A percentile compares a stretch with the other conserved stretches of the same genome.
Evolutionary conservation across 2,797 vertebrate species (phyloP).

Genomic region (Tragopan temminckii): DNA sequence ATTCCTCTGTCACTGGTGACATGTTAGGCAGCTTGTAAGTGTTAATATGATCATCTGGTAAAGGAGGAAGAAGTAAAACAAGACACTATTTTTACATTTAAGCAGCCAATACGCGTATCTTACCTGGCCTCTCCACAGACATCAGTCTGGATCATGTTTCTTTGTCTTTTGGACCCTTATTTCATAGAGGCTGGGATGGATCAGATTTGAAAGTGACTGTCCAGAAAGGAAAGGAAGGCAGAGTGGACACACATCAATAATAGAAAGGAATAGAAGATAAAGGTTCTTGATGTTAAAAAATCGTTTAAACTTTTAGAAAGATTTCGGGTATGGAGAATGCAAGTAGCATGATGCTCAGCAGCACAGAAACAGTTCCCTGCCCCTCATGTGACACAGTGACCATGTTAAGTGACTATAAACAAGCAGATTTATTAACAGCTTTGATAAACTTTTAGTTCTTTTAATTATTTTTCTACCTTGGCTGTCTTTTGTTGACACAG

Average conservation of each 20-base stretch:
- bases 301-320: neutral
- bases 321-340: neutral
- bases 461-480: neutral
- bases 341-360: neutral
- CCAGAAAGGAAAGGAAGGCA: neutral
- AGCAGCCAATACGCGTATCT: neutral
- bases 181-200: neutral
- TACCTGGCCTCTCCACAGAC: neutral
- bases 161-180: neutral
- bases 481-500: neutral
- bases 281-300: neutral
- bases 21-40: neutral
- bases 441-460: neutral
- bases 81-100: neutral
- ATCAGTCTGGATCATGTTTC: neutral
- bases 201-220: constrained; percentile 11
- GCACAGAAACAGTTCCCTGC: neutral
- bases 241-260: neutral
- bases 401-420: neutral
- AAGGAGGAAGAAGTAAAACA: neutral
- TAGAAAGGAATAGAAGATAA: neutral
- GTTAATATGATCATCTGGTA: neutral
- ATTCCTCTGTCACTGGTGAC: neutral
- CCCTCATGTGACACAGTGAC: neutral
- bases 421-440: neutral